Evolutionary conservation across 2,888 invertebrate species (phyloP).

Genomic region (Heteromyza rotundicornis): DNA sequence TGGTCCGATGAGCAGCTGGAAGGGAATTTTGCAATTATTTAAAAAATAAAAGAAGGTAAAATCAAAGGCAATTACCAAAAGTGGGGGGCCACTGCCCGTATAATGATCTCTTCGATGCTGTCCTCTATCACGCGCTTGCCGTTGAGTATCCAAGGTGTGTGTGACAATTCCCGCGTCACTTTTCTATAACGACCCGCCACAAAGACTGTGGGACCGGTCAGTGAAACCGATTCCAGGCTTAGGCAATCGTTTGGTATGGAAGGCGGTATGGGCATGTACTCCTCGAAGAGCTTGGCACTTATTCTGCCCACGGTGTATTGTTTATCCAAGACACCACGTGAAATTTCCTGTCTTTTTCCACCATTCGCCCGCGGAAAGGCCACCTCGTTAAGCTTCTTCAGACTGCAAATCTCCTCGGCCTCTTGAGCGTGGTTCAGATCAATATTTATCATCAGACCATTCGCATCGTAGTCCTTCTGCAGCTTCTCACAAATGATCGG

Average conservation of each 20-base stretch:
- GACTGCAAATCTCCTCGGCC: slow-evolving; percentile 67
- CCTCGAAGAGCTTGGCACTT: slow-evolving; percentile 64
- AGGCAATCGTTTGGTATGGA: slow-evolving; percentile 55
- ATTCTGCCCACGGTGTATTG: slow-evolving; percentile 65
- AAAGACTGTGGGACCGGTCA: slow-evolving; percentile 57
- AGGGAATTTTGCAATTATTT: slow-evolving; percentile 8
- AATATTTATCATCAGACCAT: slow-evolving; percentile 64
- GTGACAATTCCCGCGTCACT: slow-evolving; percentile 81
- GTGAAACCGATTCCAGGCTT: slow-evolving; percentile 44
- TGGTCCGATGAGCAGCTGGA: slow-evolving; percentile 42
- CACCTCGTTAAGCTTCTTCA: slow-evolving; percentile 46
- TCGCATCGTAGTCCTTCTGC: slow-evolving; percentile 65
- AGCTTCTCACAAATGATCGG: slow-evolving; percentile 66
- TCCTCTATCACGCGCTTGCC: slow-evolving; percentile 79
- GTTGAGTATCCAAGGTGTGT: slow-evolving; percentile 79
- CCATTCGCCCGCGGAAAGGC: slow-evolving; percentile 44
- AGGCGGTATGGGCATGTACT: slow-evolving; percentile 66
- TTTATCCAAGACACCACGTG: slow-evolving; percentile 71
- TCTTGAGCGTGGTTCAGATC: slow-evolving; percentile 65
- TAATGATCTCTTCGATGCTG: slow-evolving; percentile 92
- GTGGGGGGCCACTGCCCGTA: slow-evolving; percentile 68
- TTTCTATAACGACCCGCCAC: slow-evolving; percentile 76
- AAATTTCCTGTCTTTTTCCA: slow-evolving; percentile 64
- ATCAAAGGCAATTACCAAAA: slow-evolving; percentile 63
- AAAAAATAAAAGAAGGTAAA: not conserved